These are phyloP conservation scores for Nipponacmea schrenckii DNA, from an alignment of 2,888 invertebrate species.

Conservation along the genomic window DNA sequence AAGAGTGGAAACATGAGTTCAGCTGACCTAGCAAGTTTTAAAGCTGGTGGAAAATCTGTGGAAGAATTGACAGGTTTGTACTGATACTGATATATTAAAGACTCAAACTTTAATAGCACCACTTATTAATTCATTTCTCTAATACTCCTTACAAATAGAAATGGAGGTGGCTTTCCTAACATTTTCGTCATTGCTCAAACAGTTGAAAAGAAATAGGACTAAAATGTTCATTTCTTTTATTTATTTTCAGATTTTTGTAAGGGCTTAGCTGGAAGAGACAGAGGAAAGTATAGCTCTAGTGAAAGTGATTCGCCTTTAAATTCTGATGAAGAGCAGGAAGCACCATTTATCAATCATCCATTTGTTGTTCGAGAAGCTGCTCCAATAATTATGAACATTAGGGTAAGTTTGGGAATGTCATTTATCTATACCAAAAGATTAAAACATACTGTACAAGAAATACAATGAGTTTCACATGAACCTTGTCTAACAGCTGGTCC, in stretches of 20 bases:
- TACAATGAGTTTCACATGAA: no score
- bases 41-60: conserved; percentile 90
- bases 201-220: no score
- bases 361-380: conserved; percentile 84
- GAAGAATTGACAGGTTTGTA: conserved; percentile 83
- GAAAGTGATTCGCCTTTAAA: conserved; percentile 72
- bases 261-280: conserved; percentile 86
- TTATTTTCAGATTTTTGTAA: conserved; percentile 83
- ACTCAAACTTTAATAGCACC: no score
- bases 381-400: conserved; percentile 86
- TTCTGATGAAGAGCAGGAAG: conserved; percentile 71
- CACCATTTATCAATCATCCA: conserved; percentile 88
- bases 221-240: not conserved
- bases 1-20: conserved; percentile 49
- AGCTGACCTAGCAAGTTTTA: conserved; percentile 78
- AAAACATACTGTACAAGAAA: no score
- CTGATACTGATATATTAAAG: not conserved
- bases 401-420: conserved; percentile 71
- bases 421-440: no score
- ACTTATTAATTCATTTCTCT: no score
- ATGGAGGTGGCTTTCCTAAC: no score
- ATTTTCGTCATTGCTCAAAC: no score
- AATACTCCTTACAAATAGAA: no score
- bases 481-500: no score
- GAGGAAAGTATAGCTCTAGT: conserved; percentile 71